Evolutionary conservation across 2,113 vertebrate genomes (phyloP), one percentile per base, ranked within the genome.

Genomic region (Gallinago undulata): DNA sequence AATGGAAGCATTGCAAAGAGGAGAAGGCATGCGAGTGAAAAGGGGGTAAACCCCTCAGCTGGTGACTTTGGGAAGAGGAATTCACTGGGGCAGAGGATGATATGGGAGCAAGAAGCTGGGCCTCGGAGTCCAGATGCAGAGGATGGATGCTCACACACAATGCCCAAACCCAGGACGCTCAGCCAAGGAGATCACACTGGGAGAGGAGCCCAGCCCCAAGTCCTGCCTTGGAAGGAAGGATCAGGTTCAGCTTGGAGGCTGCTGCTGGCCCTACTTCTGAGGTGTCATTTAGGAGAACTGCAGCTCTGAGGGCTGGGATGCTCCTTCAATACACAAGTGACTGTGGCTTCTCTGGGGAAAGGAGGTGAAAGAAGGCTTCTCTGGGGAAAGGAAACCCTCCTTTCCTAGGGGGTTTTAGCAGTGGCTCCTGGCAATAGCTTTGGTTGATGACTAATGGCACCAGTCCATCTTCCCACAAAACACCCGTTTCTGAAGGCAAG

Each of bases 121-220:
- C 28, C 39, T 50, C 6, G 22, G 9, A 70, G 15, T 31, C 33
- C 27, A 50, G 18, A 47, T 4, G 10, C 41, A 69, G 53, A 68
- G 57, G 31, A 47, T 18, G 69, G 33, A 41, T 57, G 31, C 45
- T 84, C 28, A 45, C 74, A 35, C 1, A 5, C 8, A 0, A 0
- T 18, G 21, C 51, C 70, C 37, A 56, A 63, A 47, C 5, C 17
- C 4, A 3, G 68, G 30, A 35, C 0, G 0, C 31, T 74, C 51
- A n/a, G 28, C 28, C 35, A 47, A 50, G 47, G 35, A 22, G 24
- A 77, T 8, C 14, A 10, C 21, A 15, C 17, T 55, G 37, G 45
- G 48, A 76, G 13, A 73, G 53, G 18, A 85, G 30, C 25, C 25
- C 56, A 47, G 47, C 31, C 30, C 48, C 0, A 0, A 60, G 15